These are phyloP conservation scores for Cepaea nemoralis DNA, from an alignment of 1,140 invertebrate genomes.

Conservation along the genomic window DNA sequence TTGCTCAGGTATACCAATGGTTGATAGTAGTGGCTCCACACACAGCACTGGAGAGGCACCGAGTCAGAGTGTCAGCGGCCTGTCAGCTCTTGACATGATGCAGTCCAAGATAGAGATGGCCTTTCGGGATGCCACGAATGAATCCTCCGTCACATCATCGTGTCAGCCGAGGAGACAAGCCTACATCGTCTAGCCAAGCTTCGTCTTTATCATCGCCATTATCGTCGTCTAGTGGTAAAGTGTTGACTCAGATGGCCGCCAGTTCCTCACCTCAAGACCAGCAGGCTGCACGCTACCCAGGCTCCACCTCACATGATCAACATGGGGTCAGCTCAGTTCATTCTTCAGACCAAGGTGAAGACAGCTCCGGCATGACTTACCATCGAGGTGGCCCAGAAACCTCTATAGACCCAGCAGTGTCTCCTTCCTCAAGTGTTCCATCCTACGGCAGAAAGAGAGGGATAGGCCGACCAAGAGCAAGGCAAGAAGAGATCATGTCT, in stretches of 20 bases:
- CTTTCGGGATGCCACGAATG: conserved; percentile 21
- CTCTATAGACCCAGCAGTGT: conserved; percentile 23
- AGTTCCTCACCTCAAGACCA: conserved; percentile 23
- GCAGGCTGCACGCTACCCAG: conserved; percentile 13
- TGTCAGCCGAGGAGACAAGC: conserved; percentile 13
- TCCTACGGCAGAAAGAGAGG: conserved; percentile 24
- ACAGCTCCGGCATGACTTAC: conserved; percentile 5
- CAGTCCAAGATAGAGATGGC: conserved; percentile 42
- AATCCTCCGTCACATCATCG: neutral
- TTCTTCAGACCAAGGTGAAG: conserved; percentile 27
- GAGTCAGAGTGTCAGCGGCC: conserved; percentile 11
- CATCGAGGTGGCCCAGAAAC: conserved; percentile 8
- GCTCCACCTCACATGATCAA: conserved; percentile 22
- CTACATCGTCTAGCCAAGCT: conserved; percentile 25
- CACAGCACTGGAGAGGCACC: conserved; percentile 11
- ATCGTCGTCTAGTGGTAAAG: neutral
- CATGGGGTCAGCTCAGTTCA: conserved; percentile 22
- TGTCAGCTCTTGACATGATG: conserved; percentile 39
- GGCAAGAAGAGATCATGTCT: conserved; percentile 25
- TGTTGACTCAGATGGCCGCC: neutral
- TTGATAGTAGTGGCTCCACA: conserved; percentile 42
- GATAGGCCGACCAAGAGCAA: conserved; percentile 10
- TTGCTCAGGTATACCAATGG: conserved; percentile 40
- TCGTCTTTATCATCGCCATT: neutral
- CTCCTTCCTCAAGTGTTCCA: conserved; percentile 37